phyloP scores from a whole-genome alignment of 2,888 invertebrate species.

The Podotricha telesiphe region DNA sequence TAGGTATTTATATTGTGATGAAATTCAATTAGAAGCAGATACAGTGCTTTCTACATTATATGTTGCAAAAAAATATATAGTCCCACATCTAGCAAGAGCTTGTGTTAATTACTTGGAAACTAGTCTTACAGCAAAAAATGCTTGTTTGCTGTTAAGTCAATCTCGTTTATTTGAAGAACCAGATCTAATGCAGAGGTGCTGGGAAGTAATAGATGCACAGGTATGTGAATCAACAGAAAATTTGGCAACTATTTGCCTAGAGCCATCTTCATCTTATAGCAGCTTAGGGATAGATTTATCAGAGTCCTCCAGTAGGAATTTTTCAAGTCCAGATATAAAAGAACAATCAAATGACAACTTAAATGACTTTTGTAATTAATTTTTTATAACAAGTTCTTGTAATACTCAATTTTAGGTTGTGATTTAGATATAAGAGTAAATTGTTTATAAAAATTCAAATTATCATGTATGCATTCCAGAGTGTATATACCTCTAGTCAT shows the following conservation, averaged over 20 bases:
- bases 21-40: slow-evolving; percentile 97
- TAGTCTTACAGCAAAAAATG: slow-evolving; percentile 97
- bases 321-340: slow-evolving; percentile 71
- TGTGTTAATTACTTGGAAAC: slow-evolving; percentile 98
- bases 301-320: slow-evolving; percentile 68
- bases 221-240: slow-evolving; percentile 86
- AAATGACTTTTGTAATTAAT: slow-evolving; percentile 59
- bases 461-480: slow-evolving; percentile 39
- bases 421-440: slow-evolving; percentile 61
- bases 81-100: slow-evolving; percentile 95
- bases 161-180: slow-evolving; percentile 98
- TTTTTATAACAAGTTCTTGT: slow-evolving; percentile 38
- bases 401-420: slow-evolving; percentile 73
- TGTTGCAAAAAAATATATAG: slow-evolving; percentile 98
- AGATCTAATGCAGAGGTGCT: slow-evolving; percentile 97
- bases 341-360: slow-evolving; percentile 64
- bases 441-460: slow-evolving; percentile 35
- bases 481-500: slow-evolving; percentile 46
- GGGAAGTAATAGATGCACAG: slow-evolving; percentile 99
- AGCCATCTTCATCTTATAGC: slow-evolving; percentile 74
- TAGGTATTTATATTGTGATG: slow-evolving; percentile 98
- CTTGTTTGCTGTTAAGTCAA: slow-evolving; percentile 97
- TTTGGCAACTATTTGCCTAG: slow-evolving; percentile 69
- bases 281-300: slow-evolving; percentile 74
- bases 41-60: slow-evolving; percentile 97